phyloP scores from a whole-genome alignment of 2,797 vertebrate species.

The Melanotaenia parkinsoni region DNA sequence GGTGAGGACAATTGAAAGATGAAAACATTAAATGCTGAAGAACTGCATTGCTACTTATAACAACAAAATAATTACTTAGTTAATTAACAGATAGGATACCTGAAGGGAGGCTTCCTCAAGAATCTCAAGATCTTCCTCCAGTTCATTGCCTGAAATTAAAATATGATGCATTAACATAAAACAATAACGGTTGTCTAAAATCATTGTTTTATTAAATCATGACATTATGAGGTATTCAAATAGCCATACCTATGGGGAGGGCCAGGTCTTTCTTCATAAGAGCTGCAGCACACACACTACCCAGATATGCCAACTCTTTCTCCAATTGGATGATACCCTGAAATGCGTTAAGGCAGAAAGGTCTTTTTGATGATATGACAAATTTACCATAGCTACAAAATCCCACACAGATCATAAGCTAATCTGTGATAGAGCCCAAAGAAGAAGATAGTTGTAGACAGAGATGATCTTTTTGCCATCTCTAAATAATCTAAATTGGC shows the following conservation, averaged over 20 bases:
- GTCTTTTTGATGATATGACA: not conserved
- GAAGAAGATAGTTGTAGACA: not conserved
- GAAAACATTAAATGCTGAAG: not conserved
- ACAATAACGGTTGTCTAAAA: not conserved
- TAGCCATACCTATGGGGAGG: constrained; percentile 90
- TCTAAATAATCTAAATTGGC: not conserved
- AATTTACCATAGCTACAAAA: not conserved
- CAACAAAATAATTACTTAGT: not conserved
- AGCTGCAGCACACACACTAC: constrained; percentile 96
- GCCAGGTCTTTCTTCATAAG: constrained; percentile 99
- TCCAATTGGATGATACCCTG: constrained; percentile 98
- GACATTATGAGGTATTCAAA: not conserved
- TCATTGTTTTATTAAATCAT: not conserved
- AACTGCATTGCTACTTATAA: not conserved
- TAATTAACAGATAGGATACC: constrained; percentile 74
- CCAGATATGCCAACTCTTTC: constrained; percentile 96
- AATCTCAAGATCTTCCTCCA: constrained; percentile 98
- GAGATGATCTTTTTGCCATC: not conserved
- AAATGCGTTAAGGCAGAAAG: constrained; percentile 56
- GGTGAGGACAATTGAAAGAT: not conserved
- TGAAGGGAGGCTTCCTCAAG: constrained; percentile 98
- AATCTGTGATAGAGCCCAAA: not conserved
- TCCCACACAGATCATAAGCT: constrained; percentile 46
- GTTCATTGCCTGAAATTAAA: constrained; percentile 88
- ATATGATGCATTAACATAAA: not conserved